Conservation (phyloP, 2,797 vertebrate species). For the Tenualosa thibaudeaui region DNA sequence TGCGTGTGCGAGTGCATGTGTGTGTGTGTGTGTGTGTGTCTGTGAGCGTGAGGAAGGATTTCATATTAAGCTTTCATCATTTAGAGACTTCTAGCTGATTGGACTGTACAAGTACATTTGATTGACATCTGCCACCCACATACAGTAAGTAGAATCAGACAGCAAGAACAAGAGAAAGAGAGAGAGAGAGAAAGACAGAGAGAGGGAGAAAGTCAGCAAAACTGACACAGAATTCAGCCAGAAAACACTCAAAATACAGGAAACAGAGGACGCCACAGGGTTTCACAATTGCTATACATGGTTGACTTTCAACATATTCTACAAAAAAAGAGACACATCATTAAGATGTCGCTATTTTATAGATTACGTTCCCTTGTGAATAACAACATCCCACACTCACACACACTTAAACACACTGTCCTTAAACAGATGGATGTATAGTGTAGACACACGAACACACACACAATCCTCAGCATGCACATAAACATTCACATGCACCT, state of each 20-base stretch:
- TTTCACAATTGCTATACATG: neutral
- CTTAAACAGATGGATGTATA: neutral
- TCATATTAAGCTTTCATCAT: conserved; percentile 10
- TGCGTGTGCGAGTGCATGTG: neutral
- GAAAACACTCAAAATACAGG: neutral
- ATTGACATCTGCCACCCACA: conserved; percentile 14
- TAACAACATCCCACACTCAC: neutral
- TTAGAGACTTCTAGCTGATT: conserved; percentile 58
- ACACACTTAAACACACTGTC: neutral
- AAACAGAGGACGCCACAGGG: neutral
- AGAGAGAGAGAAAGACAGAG: neutral
- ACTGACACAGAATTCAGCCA: neutral
- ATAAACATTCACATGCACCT: neutral
- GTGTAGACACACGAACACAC: neutral
- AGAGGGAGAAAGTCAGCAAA: neutral
- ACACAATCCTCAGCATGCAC: neutral
- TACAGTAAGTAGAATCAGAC: neutral
- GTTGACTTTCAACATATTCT: neutral
- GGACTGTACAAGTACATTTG: conserved; percentile 35
- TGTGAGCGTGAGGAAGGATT: neutral
- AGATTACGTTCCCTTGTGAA: neutral
- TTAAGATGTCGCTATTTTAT: neutral
- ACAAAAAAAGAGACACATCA: neutral
- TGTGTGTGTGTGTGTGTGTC: conserved; percentile 12
- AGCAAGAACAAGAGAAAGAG: neutral